These are phyloP conservation scores for Falco rusticolus DNA, from an alignment of 2,797 vertebrate genomes.

Conservation along the genomic window DNA sequence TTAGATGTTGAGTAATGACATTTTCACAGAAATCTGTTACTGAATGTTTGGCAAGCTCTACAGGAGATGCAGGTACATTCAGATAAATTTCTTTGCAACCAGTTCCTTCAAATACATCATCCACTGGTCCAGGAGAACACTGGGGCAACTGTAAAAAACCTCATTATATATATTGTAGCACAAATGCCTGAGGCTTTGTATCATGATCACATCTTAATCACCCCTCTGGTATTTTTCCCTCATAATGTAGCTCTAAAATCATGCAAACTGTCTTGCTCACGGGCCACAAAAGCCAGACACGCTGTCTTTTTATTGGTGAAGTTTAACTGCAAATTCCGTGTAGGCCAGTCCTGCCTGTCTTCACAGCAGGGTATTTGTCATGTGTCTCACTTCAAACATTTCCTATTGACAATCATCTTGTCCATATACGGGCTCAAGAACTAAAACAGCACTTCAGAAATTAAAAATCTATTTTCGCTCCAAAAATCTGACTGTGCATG, in stretches of 20 bases:
- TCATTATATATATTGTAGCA: not conserved
- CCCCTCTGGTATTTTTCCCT: not conserved
- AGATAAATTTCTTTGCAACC: not conserved
- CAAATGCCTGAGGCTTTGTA: not conserved
- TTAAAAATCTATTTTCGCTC: conserved; percentile 27
- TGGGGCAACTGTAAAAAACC: not conserved
- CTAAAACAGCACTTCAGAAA: conserved; percentile 35
- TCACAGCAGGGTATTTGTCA: not conserved
- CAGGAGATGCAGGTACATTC: not conserved
- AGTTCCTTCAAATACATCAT: conserved; percentile 14
- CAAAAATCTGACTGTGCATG: conserved; percentile 1
- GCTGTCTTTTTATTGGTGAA: not conserved
- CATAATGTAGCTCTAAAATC: not conserved
- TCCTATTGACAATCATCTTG: not conserved
- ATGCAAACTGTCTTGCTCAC: not conserved
- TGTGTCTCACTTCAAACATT: not conserved
- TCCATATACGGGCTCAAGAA: not conserved
- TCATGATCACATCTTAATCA: conserved; percentile 18
- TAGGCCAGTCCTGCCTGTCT: not conserved
- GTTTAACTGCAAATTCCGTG: conserved; percentile 12
- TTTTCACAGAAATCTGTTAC: not conserved
- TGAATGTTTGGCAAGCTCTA: not conserved
- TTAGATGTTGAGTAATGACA: not conserved
- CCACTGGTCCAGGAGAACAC: not conserved
- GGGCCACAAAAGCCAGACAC: not conserved